Percentiles rank a stretch among this genome's conserved stretches.
These are phyloP conservation scores for Tenthredo amoena DNA, from an alignment of 2,888 invertebrate species.

Conservation along the genomic window DNA sequence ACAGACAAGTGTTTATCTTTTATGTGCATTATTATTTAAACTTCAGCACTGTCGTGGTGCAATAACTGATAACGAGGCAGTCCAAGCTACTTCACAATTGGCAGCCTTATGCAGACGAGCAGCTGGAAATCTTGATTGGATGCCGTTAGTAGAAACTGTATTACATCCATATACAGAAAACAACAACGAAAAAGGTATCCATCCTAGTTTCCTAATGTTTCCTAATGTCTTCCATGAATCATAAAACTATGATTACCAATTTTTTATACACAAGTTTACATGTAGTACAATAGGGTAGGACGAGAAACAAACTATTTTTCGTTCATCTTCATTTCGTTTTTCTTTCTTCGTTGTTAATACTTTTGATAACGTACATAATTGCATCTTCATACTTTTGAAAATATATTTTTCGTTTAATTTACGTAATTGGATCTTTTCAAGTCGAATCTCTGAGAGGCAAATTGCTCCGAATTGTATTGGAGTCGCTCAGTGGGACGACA, in stretches of 20 bases:
- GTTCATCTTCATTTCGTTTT: too few species aligned
- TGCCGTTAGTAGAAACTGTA: constrained; percentile 74
- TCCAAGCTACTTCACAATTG: constrained; percentile 68
- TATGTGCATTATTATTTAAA: background rate
- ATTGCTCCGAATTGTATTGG: constrained; percentile 73
- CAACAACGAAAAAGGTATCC: constrained; percentile 65
- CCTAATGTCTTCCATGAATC: background rate
- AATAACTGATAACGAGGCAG: constrained; percentile 66
- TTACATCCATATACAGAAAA: constrained; percentile 68
- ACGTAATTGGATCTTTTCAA: constrained; percentile 56
- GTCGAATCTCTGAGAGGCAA: constrained; percentile 71
- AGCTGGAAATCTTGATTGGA: constrained; percentile 75
- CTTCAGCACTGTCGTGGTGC: constrained; percentile 63
- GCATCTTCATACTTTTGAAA: background rate
- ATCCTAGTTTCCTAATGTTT: background rate
- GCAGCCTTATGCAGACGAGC: constrained; percentile 74
- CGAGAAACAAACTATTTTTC: too few species aligned
- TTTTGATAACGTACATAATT: background rate
- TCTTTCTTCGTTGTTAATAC: background rate
- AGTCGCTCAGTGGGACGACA: constrained; percentile 74
- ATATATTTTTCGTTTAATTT: background rate
- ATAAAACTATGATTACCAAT: background rate
- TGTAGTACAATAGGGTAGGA: background rate
- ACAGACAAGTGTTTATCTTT: background rate
- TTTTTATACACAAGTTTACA: background rate